phyloP scores from a whole-genome alignment of 2,888 invertebrate genomes.

The Drosophila algonquin region DNA sequence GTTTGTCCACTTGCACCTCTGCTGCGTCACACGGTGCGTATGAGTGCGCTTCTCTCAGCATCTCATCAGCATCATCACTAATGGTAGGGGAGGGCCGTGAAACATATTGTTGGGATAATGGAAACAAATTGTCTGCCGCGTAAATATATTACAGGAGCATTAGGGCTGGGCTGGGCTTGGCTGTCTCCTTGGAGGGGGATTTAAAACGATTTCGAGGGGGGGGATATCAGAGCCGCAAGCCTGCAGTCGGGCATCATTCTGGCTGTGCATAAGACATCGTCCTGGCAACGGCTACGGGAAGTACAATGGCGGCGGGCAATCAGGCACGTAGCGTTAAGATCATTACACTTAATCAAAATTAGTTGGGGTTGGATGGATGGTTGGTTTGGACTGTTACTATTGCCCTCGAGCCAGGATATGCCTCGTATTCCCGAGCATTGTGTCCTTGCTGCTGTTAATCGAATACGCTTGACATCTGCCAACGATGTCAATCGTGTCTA shows the following conservation, averaged over 20 bases:
- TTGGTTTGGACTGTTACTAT: background rate
- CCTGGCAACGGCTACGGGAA: slow-evolving; percentile 32
- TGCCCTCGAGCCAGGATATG: slow-evolving; percentile 19
- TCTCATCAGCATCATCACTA: slow-evolving; percentile 34
- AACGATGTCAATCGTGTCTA: slow-evolving; percentile 36
- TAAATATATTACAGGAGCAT: slow-evolving; percentile 62
- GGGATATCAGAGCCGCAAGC: slow-evolving; percentile 31
- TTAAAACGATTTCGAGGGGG: slow-evolving; percentile 27
- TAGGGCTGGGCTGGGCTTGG: slow-evolving; percentile 30
- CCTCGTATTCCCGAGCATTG: background rate
- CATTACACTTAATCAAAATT: slow-evolving; percentile 61
- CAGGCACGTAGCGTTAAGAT: slow-evolving; percentile 45
- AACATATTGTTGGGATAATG: slow-evolving; percentile 49
- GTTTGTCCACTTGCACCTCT: slow-evolving; percentile 37
- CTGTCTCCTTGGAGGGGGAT: slow-evolving; percentile 23
- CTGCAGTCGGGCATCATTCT: slow-evolving; percentile 32
- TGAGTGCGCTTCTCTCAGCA: slow-evolving; percentile 36
- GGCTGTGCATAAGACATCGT: slow-evolving; percentile 34
- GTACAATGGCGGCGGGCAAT: slow-evolving; percentile 18
- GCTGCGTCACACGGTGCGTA: slow-evolving; percentile 42
- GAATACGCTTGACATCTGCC: slow-evolving; percentile 34
- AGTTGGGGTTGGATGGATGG: slow-evolving; percentile 11
- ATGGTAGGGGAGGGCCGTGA: background rate
- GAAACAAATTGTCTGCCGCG: slow-evolving; percentile 66
- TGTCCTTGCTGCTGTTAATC: slow-evolving; percentile 29